A percentile compares a stretch with the other conserved stretches of the same genome.
Evolutionary conservation across 2,113 vertebrate species (phyloP).

Genomic region (Trogon melanurus): DNA sequence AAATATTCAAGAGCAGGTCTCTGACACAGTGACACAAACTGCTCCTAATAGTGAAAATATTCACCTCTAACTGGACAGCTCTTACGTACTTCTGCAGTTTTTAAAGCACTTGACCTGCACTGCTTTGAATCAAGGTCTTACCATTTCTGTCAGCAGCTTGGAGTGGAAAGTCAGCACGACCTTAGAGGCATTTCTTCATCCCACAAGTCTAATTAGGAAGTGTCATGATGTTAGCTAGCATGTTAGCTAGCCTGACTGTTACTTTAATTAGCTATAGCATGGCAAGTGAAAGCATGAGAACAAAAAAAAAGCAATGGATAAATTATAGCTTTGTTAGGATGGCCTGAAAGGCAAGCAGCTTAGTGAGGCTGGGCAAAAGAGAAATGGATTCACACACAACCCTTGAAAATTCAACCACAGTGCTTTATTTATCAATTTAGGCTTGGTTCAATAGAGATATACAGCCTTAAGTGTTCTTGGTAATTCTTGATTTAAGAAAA

Average conservation of each 20-base stretch:
- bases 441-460: neutral
- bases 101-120: neutral
- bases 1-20: neutral
- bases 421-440: constrained; percentile 32
- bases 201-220: constrained; percentile 35
- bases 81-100: neutral
- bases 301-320: constrained; percentile 41
- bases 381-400: neutral
- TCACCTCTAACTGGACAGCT: neutral
- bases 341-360: neutral
- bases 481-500: neutral
- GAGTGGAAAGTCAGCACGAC: neutral
- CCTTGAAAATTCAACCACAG: constrained; percentile 20
- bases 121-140: neutral
- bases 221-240: constrained; percentile 1
- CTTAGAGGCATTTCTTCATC: constrained; percentile 31
- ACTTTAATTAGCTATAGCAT: constrained; percentile 14
- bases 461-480: neutral
- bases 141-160: constrained; percentile 2
- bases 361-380: neutral
- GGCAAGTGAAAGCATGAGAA: neutral
- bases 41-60: neutral
- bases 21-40: neutral
- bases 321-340: constrained; percentile 28
- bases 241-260: neutral